Conservation (phyloP, 2,113 vertebrate genomes). For the Aegypius monachus region DNA sequence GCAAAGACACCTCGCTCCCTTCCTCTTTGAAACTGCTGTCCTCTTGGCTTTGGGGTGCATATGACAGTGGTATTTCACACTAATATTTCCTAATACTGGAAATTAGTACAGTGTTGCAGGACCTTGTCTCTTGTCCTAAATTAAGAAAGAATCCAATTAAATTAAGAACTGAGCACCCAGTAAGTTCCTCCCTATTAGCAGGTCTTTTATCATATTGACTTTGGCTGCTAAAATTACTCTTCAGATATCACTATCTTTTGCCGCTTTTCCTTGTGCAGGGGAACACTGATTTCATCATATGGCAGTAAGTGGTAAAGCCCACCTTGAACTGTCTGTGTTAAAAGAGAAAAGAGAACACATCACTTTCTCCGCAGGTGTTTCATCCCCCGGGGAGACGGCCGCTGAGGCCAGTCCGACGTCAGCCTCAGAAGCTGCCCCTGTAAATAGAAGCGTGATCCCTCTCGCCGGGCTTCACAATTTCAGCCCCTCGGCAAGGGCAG, state of each 20-base stretch:
- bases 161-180: slow-evolving; percentile 63
- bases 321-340: not conserved
- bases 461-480: not conserved
- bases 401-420: not conserved
- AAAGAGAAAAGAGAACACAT: not conserved
- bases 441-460: not conserved
- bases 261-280: not conserved
- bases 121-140: slow-evolving; percentile 33
- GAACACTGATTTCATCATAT: not conserved
- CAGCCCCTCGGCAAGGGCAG: not conserved
- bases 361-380: not conserved
- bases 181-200: slow-evolving; percentile 40
- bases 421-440: not conserved
- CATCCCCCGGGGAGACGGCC: not conserved
- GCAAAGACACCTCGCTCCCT: not conserved
- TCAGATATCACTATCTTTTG: not conserved
- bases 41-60: not conserved
- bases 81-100: not conserved
- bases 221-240: slow-evolving; percentile 26
- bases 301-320: not conserved
- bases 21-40: not conserved
- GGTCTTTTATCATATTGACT: slow-evolving; percentile 50
- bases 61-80: not conserved
- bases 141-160: slow-evolving; percentile 65
- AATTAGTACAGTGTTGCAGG: not conserved